phyloP scores from a whole-genome alignment of 2,113 vertebrate genomes.

The Sceloporus tristichus region DNA sequence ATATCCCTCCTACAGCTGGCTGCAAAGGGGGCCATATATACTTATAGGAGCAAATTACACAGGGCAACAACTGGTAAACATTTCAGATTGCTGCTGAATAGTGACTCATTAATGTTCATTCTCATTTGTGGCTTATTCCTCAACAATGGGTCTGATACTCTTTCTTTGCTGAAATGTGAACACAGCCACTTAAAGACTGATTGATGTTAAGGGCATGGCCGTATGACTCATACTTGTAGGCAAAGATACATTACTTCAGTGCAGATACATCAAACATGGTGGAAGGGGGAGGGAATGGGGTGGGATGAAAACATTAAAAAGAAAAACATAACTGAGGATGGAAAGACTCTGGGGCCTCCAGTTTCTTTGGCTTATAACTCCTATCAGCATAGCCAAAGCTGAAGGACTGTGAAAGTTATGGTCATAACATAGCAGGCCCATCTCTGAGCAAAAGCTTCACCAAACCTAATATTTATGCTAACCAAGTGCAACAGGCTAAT shows the following conservation, averaged over 20 bases:
- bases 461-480: background rate
- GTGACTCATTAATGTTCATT: background rate
- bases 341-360: background rate
- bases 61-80: constrained; percentile 27
- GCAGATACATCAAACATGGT: background rate
- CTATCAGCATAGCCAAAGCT: background rate
- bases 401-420: background rate
- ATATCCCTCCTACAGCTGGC: constrained; percentile 1
- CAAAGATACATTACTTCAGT: background rate
- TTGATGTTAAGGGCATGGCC: background rate
- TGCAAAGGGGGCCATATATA: constrained; percentile 23
- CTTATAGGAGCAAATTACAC: constrained; percentile 30
- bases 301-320: background rate
- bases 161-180: constrained; percentile 21
- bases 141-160: background rate
- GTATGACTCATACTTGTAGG: background rate
- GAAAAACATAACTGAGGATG: background rate
- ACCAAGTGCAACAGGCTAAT: no score
- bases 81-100: constrained; percentile 26
- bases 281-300: no score
- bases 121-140: background rate
- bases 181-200: background rate
- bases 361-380: background rate
- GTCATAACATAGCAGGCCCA: background rate
- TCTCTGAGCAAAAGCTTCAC: background rate